Base-by-base conservation (phyloP, 2,113 vertebrate genomes). In the Sceloporus tristichus region DNA sequence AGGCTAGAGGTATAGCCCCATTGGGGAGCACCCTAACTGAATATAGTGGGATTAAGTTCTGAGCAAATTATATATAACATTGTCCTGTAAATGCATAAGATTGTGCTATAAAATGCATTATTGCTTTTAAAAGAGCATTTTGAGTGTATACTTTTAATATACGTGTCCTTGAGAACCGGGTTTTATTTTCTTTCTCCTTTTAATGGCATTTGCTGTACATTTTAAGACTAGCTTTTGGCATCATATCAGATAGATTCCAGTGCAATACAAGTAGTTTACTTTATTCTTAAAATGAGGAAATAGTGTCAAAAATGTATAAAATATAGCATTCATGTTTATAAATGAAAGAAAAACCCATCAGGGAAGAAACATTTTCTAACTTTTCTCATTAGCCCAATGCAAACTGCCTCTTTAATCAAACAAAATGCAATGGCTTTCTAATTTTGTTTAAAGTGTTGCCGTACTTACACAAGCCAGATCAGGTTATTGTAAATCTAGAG, bases 381-480 rank as follows among this genome's bases (percentile, higher is more conserved):
- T 96, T 95, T 96, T 97, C 94, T 96, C 96, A 97, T 97, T 97
- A 97, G 92, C 92, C 97, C 92, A 94, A 96, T 93, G 95, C 95
- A 97, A 97, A 97, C 94, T 97, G 95, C 97, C 97, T 97, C 96
- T 97, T 97, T 97, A 97, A 97, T 97, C 97, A 97, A 96, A 96
- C 91, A 96, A 96, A 96, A 95, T 94, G 94, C 95, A 97, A 96
- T 91, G 90, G 95, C 94, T 95, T 97, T 97, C 96, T 97, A 96
- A 97, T 97, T 97, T 97, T 98, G 97, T 97, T 98, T 98, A 97
- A 97, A 98, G 97, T 96, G 96, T 96, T 97, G 98, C 96, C 97
- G 96, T 97, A 96, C 98, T 98, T 98, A 98, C 97, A 97, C 97
- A 97, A 97, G 97, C 97, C 98, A 98, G 98, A 98, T 97, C 97